Base-by-base conservation (phyloP, 2,888 invertebrate species). In the Archips xylosteana region DNA sequence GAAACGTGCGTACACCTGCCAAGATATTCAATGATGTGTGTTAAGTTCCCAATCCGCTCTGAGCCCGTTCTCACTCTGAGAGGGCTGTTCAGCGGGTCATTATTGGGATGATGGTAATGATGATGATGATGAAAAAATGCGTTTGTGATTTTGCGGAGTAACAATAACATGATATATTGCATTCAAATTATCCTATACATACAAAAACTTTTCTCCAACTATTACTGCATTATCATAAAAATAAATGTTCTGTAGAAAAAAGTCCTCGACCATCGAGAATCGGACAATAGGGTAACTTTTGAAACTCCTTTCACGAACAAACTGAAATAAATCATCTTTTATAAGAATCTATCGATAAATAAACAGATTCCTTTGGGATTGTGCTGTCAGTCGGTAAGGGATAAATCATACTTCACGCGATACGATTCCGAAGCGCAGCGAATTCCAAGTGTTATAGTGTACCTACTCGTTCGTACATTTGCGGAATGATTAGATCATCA, bases 211-310 rank as follows among this genome's bases (percentile, higher is more conserved):
- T 6, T n/a, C 63, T 23, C 63, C 12, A 72, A 72, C 67, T 69
- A 63, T 73, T 69, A 70, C 61, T n/a, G 42, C 60, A 74, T 70
- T 70, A 74, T 49, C 74, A 74, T 69, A 60, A 74, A 70, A 72
- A 72, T 62, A 72, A 61, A 65, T 54, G 60, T 60, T 65, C 36
- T 34, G 42, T 10, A 8, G 15, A 63, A 69, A 49, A 49, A 5
- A 23, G 12, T 60, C 34, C 49, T 23, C 68, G 45, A 45, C 23
- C 0, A 12, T 15, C n/a, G 45, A 42, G 36, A 63, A 72, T 13
- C 45, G 60, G 69, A 69, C 73, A 74, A 69, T 60, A 51, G 64
- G 64, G 60, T n/a, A 70, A 69, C 39, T 73, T 63, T 59, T 36
- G 15, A 59, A 70, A 42, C 60, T 70, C 70, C 59, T 73, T 73